Percentiles rank a stretch among this genome's conserved stretches.
Evolutionary conservation across 1,140 invertebrate species (phyloP).

Genomic region (Caerostris darwini): DNA sequence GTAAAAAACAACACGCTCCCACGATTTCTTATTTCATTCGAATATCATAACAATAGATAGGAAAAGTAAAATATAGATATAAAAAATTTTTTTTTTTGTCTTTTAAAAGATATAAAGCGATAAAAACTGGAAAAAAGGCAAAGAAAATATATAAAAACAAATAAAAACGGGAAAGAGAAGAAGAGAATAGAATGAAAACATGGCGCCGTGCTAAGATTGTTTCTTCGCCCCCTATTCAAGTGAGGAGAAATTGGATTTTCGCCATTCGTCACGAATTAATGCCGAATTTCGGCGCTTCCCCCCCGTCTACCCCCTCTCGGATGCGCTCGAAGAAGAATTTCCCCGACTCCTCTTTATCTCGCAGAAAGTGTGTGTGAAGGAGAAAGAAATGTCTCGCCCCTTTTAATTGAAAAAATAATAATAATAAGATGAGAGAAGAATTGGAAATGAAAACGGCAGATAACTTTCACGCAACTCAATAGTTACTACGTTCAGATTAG

Average conservation of each 20-base stretch:
- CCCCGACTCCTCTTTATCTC: conserved; percentile 15
- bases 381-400: too few relatives aligned
- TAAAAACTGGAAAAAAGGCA: background rate
- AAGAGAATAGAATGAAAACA: background rate
- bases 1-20: conserved; percentile 28
- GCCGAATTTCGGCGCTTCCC: conserved; percentile 1
- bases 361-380: too few relatives aligned
- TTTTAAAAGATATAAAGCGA: conserved; percentile 43
- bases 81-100: background rate
- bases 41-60: conserved; percentile 65
- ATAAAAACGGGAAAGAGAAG: conserved; percentile 4
- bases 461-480: too few relatives aligned
- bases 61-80: background rate
- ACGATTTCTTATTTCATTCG: conserved; percentile 54
- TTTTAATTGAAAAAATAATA: too few relatives aligned
- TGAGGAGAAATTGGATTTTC: conserved; percentile 61
- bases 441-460: too few relatives aligned
- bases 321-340: background rate
- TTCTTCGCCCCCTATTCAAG: conserved; percentile 25
- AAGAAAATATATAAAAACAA: background rate
- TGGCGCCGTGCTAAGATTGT: conserved; percentile 45
- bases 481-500: too few relatives aligned
- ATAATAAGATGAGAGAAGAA: too few relatives aligned
- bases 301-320: background rate
- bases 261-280: conserved; percentile 70